Evolutionary conservation across 2,113 vertebrate genomes (phyloP), one percentile per base, ranked within the genome.

Genomic region (Equus przewalskii): DNA sequence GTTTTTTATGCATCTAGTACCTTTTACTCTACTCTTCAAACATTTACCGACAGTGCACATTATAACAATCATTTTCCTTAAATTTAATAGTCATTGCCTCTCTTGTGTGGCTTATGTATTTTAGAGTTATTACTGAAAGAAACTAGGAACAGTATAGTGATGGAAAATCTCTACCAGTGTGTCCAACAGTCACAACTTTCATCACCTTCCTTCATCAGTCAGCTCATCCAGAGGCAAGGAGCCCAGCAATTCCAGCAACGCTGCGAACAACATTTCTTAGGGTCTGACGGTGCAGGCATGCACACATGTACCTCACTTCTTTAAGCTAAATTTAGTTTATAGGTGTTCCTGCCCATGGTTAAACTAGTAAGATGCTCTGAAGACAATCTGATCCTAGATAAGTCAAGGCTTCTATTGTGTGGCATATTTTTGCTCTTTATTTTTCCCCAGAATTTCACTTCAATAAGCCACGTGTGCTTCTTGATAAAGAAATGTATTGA

Each of bases 271-370:
- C 60, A 86, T 76, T 84, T 75, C 60, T 76, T 41, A 86, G 60
- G 44, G 46, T 87, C 18, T 65, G 54, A 64, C 33, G 33, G 15
- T 44, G 22, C 7, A 82, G 75, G 56, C 36, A 65, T 11, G 18
- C n/a, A 22, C 72, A 49, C 9, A 36, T 4, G 72, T 8, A 13
- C 5, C 19, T 81, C 79, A 60, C 19, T 79, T 80, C 15, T 13
- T 85, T 84, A 85, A 92, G 67, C 21, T 73, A 46, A 75, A 73
- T 78, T 33, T 76, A 94, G 49, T 84, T 89, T 51, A 54, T 30
- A 80, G 33, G 33, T 91, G 22, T 85, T 60, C 28, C 69, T 62
- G 46, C 5, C 21, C 28, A 21, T 75, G 21, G 58, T 80, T 92
- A 54, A 89, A 75, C 60, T 62, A 46, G 10, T 78, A 73, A 79